These are phyloP conservation scores for Melanotus villosus DNA, from an alignment of 2,888 invertebrate genomes.

Conservation along the genomic window DNA sequence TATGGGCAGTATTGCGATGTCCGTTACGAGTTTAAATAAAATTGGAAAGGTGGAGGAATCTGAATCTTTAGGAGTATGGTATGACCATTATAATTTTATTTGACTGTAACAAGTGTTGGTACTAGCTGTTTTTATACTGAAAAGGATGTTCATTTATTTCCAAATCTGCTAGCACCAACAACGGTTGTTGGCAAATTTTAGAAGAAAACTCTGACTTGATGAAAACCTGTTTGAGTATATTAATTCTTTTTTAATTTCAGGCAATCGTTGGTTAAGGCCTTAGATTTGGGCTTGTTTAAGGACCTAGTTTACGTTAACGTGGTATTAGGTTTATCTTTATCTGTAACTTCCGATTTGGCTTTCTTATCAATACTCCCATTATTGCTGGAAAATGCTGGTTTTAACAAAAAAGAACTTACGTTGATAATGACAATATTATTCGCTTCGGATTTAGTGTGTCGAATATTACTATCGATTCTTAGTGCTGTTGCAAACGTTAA, in stretches of 20 bases:
- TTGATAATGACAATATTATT: constrained; percentile 80
- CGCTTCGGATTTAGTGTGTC: constrained; percentile 77
- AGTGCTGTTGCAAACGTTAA: constrained; percentile 75
- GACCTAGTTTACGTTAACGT: constrained; percentile 79
- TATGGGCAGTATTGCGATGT: constrained; percentile 58
- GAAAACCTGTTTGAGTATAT: too few relatives aligned
- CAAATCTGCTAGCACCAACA: too few relatives aligned
- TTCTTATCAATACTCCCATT: constrained; percentile 81
- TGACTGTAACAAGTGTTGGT: neutral
- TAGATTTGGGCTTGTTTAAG: constrained; percentile 76
- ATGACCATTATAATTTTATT: neutral
- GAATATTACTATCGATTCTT: constrained; percentile 75
- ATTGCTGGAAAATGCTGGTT: constrained; percentile 73
- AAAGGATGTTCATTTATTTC: too few relatives aligned
- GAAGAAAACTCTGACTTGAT: too few relatives aligned
- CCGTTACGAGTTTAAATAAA: constrained; percentile 52
- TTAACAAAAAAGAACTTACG: constrained; percentile 74
- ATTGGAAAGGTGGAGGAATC: constrained; percentile 27
- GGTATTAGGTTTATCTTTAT: constrained; percentile 78
- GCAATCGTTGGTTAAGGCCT: constrained; percentile 72
- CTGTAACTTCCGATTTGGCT: constrained; percentile 78
- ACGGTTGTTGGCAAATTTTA: too few relatives aligned
- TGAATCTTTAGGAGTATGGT: constrained; percentile 16
- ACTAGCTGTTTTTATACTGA: too few relatives aligned
- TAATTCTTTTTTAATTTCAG: constrained; percentile 64